Conservation (phyloP, 2,797 vertebrate genomes). For the Australoheros facetus region DNA sequence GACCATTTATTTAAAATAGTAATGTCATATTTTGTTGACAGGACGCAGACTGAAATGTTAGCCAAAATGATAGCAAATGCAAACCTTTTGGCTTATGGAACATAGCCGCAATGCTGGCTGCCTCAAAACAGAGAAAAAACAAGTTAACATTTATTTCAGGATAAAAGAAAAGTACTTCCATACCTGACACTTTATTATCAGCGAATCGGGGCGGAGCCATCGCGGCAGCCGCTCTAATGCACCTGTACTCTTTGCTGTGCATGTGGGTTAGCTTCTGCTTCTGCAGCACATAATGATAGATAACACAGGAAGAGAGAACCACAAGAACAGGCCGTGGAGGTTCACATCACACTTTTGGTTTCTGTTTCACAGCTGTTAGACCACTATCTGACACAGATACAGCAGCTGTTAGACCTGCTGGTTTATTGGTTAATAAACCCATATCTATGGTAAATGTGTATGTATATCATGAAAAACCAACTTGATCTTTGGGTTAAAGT, state of each 20-base stretch:
- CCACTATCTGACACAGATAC: not conserved
- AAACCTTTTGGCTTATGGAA: not conserved
- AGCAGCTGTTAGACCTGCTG: not conserved
- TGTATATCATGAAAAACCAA: not conserved
- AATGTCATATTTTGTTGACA: not conserved
- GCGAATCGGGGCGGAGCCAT: not conserved
- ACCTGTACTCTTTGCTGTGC: not conserved
- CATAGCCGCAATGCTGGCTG: no score
- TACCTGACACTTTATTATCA: not conserved
- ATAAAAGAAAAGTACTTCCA: not conserved
- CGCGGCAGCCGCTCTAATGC: not conserved
- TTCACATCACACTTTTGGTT: not conserved
- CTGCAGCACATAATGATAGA: not conserved
- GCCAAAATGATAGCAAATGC: not conserved
- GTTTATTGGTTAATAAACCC: not conserved
- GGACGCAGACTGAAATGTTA: no score
- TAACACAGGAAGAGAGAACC: not conserved
- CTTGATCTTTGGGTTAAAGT: not conserved
- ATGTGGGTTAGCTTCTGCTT: not conserved
- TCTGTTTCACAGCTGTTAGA: not conserved
- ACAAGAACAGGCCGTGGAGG: not conserved
- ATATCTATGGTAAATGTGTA: not conserved
- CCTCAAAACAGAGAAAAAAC: not conserved
- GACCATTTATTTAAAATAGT: accelerated
- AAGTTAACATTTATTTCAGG: not conserved